Evolutionary conservation across 2,113 vertebrate species (phyloP), one percentile per base, ranked within the genome.

Genomic region (Siphamia tubifer): DNA sequence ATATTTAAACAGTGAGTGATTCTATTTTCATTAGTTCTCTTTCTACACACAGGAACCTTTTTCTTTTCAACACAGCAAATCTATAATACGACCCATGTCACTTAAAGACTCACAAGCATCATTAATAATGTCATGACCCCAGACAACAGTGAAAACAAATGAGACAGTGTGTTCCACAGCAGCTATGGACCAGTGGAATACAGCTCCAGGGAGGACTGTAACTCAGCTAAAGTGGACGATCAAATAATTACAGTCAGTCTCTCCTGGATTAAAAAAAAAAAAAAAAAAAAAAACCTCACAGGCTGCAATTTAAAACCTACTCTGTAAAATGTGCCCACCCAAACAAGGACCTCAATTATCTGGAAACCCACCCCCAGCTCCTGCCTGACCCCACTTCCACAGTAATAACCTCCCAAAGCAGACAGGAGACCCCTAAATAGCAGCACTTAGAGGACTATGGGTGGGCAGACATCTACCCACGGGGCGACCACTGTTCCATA

Each of bases 301-400:
- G 49, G 42, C 49, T 71, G 53, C 52, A 55, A 77, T 74, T 73
- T 56, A 52, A 70, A 80, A 64, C 48, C 54, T 32, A 53, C 73
- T 64, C 44, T 23, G 57, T 64, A 67, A 75, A 85, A 77, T 21
- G 68, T 55, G 60, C 70, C 53, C 67, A 62, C 64, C 54, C 35
- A 53, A 80, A 83, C 69, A 81, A 88, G 74, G 72, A 78, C 74
- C 75, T 80, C 61, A 76, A 79, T 88, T 84, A 84, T 89, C 71
- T 68, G 34, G 53, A 43, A 56, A n/a, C 6, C 7, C 31, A 2
- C 47, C 68, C 49, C 71, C 62, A 44, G 27, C 62, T 68, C 69
- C 9, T 6, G 61, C 43, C 20, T 17, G 32, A 74, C 63, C 72
- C 51, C 51, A 45, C 58, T 62, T 71, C 76, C 68, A 48, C 16